These are phyloP conservation scores for Mormyrops boulengeri DNA, from an alignment of 2,797 vertebrate species.

Conservation along the genomic window DNA sequence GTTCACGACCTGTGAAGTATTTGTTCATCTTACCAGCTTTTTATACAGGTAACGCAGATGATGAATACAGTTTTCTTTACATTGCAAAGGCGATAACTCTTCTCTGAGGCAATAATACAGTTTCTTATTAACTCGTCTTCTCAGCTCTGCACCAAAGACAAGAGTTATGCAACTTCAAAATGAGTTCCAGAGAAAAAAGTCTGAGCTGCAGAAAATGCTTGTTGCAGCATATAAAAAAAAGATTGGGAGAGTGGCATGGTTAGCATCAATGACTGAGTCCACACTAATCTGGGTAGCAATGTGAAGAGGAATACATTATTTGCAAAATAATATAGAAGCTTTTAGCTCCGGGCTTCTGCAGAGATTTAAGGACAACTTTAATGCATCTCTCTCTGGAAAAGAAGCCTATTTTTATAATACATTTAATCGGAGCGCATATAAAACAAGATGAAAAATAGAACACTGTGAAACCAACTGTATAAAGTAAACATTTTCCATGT, in stretches of 20 bases:
- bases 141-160: neutral
- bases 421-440: neutral
- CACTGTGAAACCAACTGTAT: neutral
- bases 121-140: conserved; percentile 14
- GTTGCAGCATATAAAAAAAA: neutral
- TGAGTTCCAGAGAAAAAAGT: neutral
- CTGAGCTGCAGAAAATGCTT: neutral
- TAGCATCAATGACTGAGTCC: conserved; percentile 16
- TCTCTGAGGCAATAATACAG: conserved; percentile 17
- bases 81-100: neutral
- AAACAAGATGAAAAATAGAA: neutral
- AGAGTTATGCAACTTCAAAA: conserved; percentile 7
- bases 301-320: conserved; percentile 19
- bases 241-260: neutral
- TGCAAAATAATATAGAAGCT: neutral
- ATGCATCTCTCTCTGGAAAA: neutral
- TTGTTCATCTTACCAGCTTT: neutral
- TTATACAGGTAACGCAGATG: neutral
- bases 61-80: conserved; percentile 1
- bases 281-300: neutral
- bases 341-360: neutral
- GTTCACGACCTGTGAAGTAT: neutral
- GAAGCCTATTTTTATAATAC: neutral
- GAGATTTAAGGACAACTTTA: neutral
- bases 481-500: neutral